Percentiles rank a stretch among this genome's conserved stretches.
Conservation (phyloP, 64 coral and sea anemone genomes). For the Trachythela sp. region DNA sequence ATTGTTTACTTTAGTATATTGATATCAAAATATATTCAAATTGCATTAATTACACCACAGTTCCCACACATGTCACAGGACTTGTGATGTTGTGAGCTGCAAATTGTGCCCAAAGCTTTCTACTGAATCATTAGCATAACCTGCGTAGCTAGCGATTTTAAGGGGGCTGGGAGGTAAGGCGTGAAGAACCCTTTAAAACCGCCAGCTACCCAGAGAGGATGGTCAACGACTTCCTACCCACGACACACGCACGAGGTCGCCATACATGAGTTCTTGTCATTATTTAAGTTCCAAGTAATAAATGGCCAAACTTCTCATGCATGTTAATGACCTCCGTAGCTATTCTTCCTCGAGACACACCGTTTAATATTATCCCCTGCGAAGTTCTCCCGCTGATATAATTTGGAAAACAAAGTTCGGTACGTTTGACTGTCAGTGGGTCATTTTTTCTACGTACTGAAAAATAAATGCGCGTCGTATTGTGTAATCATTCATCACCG, state of each 20-base stretch:
- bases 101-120: no score
- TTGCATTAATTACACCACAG: not conserved
- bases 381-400: not conserved
- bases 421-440: not conserved
- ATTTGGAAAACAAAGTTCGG: not conserved
- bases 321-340: not conserved
- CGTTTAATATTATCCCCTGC: not conserved
- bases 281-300: not conserved
- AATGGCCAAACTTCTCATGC: not conserved
- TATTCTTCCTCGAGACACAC: not conserved
- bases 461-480: not conserved
- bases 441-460: not conserved
- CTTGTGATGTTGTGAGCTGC: no score
- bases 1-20: not conserved
- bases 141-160: no score
- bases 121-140: no score
- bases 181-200: no score
- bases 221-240: no score
- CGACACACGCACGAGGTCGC: no score
- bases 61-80: no score
- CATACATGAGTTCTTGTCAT: not conserved
- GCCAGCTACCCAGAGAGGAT: no score
- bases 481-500: not conserved
- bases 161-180: no score
- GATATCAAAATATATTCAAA: no score